Evolutionary conservation across 2,113 vertebrate genomes (phyloP), one percentile per base, ranked within the genome.

Genomic region (Zapornia atra): DNA sequence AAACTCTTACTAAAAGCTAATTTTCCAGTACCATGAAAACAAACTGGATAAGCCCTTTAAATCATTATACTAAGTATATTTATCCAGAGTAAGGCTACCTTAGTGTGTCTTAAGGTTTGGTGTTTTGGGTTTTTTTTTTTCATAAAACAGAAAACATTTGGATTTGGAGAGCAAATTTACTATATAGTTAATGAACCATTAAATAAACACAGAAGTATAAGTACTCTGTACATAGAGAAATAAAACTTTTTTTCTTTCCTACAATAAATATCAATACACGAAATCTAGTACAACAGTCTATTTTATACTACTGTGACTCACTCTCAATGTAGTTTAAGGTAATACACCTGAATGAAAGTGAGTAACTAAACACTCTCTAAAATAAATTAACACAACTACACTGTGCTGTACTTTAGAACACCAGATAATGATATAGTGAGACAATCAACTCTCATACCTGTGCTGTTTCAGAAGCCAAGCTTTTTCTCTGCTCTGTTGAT

Each of bases 401-500:
- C 33, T 76, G 11, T n/a, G 53, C 15, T 44, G 11, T 31, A 68
- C n/a, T 86, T 88, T 56, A 63, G 20, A 83, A 75, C 24, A 85
- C 3, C 7, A 38, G 12, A 70, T 34, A 71, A 86, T 14, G 12
- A 66, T n/a, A 60, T 2, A 54, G n/a, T 26, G 50, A 94, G 61
- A 79, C 29, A 84, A 86, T 14, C 56, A 82, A 65, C 53, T 18
- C 72, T 25, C 92, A n/a, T 98, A 99, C 99, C 98, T 98, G 98
- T n/a, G 98, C 80, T 64, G 98, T 98, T 92, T 99, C 99, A 51
- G 99, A 98, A 97, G 99, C 99, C 98, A 99, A 98, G 95, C 99
- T 99, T 97, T 99, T 99, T 94, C 99, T 99, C 97, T 99, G 99
- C 90, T 99, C 99, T 22, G 99, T 98, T 34, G 99, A 99, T 94